Percentiles rank a stretch among this genome's conserved stretches.
These are phyloP conservation scores for Ranitomeya imitator DNA, from an alignment of 2,113 vertebrate genomes.

Conservation along the genomic window DNA sequence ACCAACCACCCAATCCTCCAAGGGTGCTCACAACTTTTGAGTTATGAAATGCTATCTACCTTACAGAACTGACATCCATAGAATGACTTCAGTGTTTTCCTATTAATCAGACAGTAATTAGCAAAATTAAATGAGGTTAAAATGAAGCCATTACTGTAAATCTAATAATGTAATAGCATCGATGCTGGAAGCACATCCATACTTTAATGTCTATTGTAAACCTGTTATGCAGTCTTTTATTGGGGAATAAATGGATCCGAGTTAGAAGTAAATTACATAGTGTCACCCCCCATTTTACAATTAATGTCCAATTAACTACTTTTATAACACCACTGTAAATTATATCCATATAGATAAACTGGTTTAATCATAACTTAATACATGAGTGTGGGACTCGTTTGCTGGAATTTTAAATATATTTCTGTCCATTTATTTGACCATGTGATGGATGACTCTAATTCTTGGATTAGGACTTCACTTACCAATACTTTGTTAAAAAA, in stretches of 20 bases:
- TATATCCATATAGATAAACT: background rate
- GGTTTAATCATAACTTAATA: background rate
- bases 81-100: background rate
- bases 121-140: slow-evolving; percentile 8
- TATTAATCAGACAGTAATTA: background rate
- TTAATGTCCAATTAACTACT: background rate
- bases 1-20: too few relatives aligned
- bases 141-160: background rate
- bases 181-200: background rate
- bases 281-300: background rate
- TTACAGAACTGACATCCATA: background rate
- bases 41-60: background rate
- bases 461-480: background rate
- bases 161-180: background rate
- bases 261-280: background rate
- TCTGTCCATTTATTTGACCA: background rate
- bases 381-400: background rate
- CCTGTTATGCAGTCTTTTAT: background rate
- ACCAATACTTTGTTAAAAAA: too few relatives aligned
- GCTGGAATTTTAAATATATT: background rate
- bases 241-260: background rate
- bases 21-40: too few relatives aligned
- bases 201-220: slow-evolving; percentile 1
- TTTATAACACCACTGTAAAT: background rate
- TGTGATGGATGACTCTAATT: background rate